A percentile compares a stretch with the other conserved stretches of the same genome.
phyloP scores from a whole-genome alignment of 2,113 vertebrate genomes.

The Microtus montanus region DNA sequence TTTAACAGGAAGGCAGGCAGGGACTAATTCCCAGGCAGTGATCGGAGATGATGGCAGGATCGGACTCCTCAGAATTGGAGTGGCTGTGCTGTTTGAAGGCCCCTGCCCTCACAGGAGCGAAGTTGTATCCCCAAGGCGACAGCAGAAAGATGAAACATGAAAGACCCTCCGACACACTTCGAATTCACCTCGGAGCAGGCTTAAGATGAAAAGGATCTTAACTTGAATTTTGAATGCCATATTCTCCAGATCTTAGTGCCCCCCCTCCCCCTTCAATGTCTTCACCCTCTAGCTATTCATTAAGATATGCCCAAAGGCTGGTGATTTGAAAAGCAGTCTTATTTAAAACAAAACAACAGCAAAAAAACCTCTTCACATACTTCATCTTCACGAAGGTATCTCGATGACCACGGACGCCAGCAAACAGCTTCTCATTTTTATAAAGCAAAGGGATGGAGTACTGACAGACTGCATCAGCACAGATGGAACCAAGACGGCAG shows the following conservation, averaged over 20 bases:
- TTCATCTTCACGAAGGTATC: slow-evolving; percentile 17
- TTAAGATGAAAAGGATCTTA: slow-evolving; percentile 27
- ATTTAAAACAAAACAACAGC: background rate
- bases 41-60: background rate
- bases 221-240: slow-evolving; percentile 35
- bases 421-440: slow-evolving; percentile 40
- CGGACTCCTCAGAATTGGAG: background rate
- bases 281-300: background rate
- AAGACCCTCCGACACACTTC: background rate
- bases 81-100: background rate
- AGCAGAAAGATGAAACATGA: background rate
- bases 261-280: background rate
- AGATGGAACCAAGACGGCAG: too few relatives aligned
- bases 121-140: background rate
- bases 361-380: background rate
- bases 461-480: background rate
- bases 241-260: background rate
- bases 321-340: background rate
- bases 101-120: background rate
- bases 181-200: background rate
- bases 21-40: background rate
- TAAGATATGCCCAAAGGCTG: background rate
- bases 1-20: background rate
- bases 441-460: background rate
- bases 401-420: slow-evolving; percentile 12